phyloP scores from a whole-genome alignment of 1,140 invertebrate genomes.

The Thalassaphorura encarpata region DNA sequence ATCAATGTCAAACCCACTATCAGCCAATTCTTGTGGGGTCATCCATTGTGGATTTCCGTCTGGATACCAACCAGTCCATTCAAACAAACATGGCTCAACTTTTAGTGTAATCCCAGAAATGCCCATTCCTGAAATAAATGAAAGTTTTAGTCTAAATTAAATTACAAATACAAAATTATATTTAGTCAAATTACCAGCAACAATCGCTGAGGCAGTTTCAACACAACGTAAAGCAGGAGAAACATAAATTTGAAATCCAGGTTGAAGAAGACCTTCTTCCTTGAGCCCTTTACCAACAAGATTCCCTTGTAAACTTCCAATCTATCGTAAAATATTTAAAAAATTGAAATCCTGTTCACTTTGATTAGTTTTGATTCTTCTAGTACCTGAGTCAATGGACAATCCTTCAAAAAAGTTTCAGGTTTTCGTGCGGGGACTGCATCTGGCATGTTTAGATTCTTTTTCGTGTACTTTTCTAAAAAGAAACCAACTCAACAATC shows the following conservation, averaged over 20 bases:
- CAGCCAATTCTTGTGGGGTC: constrained; percentile 55
- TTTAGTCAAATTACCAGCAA: constrained; percentile 50
- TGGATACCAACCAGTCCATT: constrained; percentile 85
- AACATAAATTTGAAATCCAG: constrained; percentile 56
- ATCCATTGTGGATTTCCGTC: constrained; percentile 69
- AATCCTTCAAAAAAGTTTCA: constrained; percentile 64
- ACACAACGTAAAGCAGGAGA: constrained; percentile 82
- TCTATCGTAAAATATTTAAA: constrained; percentile 6
- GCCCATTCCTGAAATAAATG: constrained; percentile 40
- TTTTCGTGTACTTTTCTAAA: constrained; percentile 53
- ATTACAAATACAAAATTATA: no score
- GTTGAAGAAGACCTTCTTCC: constrained; percentile 55
- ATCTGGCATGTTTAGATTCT: constrained; percentile 82
- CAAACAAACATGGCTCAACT: constrained; percentile 81
- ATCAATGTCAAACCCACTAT: constrained; percentile 67
- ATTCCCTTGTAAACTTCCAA: constrained; percentile 55
- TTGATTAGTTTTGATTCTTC: constrained; percentile 24
- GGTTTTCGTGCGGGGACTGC: constrained; percentile 48
- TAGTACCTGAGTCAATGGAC: constrained; percentile 71
- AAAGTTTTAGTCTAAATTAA: not conserved
- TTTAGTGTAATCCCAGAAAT: constrained; percentile 42
- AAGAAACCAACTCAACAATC: not conserved
- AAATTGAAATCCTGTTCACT: constrained; percentile 34
- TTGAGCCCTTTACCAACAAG: constrained; percentile 49
- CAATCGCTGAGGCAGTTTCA: constrained; percentile 69